These are phyloP conservation scores for Xenus cinereus DNA, from an alignment of 2,113 vertebrate species.

Conservation along the genomic window DNA sequence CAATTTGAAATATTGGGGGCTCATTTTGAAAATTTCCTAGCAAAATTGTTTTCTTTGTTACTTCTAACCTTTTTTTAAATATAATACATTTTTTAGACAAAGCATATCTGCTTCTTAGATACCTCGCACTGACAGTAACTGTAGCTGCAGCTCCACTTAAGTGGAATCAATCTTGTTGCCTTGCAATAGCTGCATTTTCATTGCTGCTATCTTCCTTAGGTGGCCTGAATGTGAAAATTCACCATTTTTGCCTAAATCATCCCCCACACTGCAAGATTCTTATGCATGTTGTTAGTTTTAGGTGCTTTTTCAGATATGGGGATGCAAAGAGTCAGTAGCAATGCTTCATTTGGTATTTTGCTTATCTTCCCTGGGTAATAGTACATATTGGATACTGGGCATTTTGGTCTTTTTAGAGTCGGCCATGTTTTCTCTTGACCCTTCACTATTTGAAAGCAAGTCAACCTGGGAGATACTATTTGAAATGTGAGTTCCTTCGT, in stretches of 20 bases:
- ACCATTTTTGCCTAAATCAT: not conserved
- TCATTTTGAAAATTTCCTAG: not conserved
- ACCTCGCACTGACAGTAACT: not conserved
- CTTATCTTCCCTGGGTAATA: not conserved
- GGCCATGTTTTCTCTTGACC: not conserved
- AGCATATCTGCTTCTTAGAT: not conserved
- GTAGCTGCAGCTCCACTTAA: not conserved
- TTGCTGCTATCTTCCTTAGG: not conserved
- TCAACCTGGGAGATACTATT: not conserved
- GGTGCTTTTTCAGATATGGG: not conserved
- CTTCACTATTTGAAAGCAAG: not conserved
- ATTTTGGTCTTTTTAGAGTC: not conserved
- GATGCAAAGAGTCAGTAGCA: not conserved
- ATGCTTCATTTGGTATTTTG: not conserved
- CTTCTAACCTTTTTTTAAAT: not conserved
- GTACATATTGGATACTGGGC: not conserved
- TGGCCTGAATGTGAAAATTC: not conserved
- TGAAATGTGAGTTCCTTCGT: not conserved
- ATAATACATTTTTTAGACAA: not conserved
- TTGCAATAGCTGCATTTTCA: not conserved
- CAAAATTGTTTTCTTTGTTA: not conserved
- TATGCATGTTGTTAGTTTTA: not conserved
- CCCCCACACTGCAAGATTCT: not conserved
- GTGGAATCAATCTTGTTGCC: not conserved
- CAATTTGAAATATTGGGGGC: not conserved